A percentile compares a stretch with the other conserved stretches of the same genome.
These are phyloP conservation scores for Listronotus bonariensis DNA, from an alignment of 1,140 invertebrate species.

Conservation along the genomic window DNA sequence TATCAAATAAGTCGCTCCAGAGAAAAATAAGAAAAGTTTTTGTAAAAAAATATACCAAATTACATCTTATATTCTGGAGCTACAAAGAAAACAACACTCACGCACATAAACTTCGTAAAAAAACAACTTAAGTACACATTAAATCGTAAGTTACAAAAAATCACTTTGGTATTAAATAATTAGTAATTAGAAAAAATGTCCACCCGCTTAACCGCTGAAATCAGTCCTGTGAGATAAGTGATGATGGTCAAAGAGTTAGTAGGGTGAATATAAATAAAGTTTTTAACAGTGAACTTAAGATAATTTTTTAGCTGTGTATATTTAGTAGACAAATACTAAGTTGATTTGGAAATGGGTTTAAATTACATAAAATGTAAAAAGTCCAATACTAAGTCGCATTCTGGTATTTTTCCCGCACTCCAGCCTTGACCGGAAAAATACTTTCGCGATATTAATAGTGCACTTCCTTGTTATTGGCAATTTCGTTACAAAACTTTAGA, in stretches of 20 bases:
- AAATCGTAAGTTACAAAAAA: constrained; percentile 1
- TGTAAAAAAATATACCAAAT: too few relatives aligned
- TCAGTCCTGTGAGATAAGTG: not conserved
- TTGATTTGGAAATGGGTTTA: too few relatives aligned
- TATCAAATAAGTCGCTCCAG: too few relatives aligned
- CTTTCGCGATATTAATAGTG: not conserved
- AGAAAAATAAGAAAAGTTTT: too few relatives aligned
- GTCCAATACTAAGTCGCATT: too few relatives aligned
- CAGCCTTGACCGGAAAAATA: not conserved
- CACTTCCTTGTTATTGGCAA: too few relatives aligned
- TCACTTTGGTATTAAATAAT: not conserved
- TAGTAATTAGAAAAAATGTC: constrained; percentile 5
- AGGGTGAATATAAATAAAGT: not conserved
- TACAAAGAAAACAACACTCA: not conserved
- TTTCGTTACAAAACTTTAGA: too few relatives aligned
- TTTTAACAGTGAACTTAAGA: too few relatives aligned
- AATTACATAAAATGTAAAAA: too few relatives aligned
- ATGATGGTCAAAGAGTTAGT: not conserved
- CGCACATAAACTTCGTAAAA: not conserved
- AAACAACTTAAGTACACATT: not conserved
- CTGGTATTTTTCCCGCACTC: not conserved
- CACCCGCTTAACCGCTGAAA: not conserved
- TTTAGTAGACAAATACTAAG: too few relatives aligned
- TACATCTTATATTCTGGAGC: too few relatives aligned
- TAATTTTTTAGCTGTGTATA: too few relatives aligned